phyloP scores from a whole-genome alignment of 2,888 invertebrate genomes.

The Ectemnius continuus region DNA sequence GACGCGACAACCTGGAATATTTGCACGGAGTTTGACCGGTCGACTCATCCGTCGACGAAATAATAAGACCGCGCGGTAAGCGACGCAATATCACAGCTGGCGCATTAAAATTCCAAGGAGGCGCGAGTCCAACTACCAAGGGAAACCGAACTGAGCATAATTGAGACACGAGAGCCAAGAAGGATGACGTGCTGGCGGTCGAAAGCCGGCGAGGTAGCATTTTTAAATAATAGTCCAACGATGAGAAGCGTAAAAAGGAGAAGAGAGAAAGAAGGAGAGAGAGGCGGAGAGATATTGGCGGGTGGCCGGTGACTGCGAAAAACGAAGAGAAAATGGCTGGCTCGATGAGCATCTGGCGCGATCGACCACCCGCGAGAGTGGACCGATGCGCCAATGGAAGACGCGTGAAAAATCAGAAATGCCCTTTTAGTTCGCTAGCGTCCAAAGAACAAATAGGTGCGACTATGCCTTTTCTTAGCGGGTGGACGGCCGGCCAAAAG shows the following conservation, averaged over 20 bases:
- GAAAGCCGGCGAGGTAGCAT: conserved; percentile 12
- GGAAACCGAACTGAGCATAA: neutral
- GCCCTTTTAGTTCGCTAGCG: conserved; percentile 59
- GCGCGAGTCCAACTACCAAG: neutral
- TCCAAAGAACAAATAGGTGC: conserved; percentile 65
- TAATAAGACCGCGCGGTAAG: conserved; percentile 21
- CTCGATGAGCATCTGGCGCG: conserved; percentile 38
- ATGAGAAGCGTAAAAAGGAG: conserved; percentile 11
- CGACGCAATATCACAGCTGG: neutral
- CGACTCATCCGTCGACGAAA: conserved; percentile 44
- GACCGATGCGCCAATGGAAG: conserved; percentile 46
- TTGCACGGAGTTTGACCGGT: conserved; percentile 37
- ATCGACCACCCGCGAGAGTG: conserved; percentile 53
- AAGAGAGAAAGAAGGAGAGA: conserved; percentile 1
- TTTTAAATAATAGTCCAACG: conserved; percentile 2
- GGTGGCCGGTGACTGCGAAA: no score
- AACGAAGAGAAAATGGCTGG: conserved; percentile 29
- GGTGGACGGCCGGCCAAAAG: conserved; percentile 6
- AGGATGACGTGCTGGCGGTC: neutral
- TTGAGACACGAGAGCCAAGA: neutral
- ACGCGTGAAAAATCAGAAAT: conserved; percentile 74
- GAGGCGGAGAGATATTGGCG: conserved; percentile 14
- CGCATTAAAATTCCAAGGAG: neutral
- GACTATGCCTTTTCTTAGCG: conserved; percentile 47
- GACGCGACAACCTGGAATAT: conserved; percentile 14